Percentiles rank a stretch among this genome's conserved stretches.
phyloP scores from a whole-genome alignment of 2,113 vertebrate genomes.

The Aythya baeri region DNA sequence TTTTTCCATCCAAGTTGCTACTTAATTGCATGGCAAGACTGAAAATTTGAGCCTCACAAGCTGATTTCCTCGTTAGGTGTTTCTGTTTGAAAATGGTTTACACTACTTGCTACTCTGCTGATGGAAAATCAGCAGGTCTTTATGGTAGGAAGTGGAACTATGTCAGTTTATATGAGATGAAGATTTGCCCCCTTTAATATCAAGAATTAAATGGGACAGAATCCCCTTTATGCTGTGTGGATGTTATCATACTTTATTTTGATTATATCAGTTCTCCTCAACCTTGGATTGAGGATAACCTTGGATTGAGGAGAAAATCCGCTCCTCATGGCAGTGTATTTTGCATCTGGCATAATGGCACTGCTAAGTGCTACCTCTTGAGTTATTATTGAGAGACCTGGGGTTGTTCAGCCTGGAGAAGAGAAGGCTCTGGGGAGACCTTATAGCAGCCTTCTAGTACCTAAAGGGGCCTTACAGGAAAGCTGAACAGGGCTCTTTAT shows the following conservation, averaged over 20 bases:
- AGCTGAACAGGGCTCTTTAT: too few relatives aligned
- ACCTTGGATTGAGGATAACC: background rate
- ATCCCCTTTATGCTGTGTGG: background rate
- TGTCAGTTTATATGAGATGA: background rate
- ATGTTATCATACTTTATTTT: background rate
- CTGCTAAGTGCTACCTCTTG: background rate
- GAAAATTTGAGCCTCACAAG: background rate
- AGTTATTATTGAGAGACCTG: background rate
- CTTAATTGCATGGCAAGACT: background rate
- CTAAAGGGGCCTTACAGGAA: too few relatives aligned
- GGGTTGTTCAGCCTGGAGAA: too few relatives aligned
- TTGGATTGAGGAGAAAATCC: background rate
- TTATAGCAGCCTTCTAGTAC: too few relatives aligned
- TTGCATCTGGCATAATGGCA: background rate
- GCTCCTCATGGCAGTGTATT: background rate
- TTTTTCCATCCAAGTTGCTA: background rate
- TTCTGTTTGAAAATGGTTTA: background rate
- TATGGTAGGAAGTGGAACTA: background rate
- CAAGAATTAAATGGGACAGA: background rate
- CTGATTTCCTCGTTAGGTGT: background rate
- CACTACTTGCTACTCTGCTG: background rate
- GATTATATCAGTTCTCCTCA: background rate
- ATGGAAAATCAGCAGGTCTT: background rate
- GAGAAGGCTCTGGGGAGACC: too few relatives aligned
- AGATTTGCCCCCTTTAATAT: background rate